These are phyloP conservation scores for Dipodomys stephensi DNA, from an alignment of 2,113 vertebrate genomes.

Conservation along the genomic window DNA sequence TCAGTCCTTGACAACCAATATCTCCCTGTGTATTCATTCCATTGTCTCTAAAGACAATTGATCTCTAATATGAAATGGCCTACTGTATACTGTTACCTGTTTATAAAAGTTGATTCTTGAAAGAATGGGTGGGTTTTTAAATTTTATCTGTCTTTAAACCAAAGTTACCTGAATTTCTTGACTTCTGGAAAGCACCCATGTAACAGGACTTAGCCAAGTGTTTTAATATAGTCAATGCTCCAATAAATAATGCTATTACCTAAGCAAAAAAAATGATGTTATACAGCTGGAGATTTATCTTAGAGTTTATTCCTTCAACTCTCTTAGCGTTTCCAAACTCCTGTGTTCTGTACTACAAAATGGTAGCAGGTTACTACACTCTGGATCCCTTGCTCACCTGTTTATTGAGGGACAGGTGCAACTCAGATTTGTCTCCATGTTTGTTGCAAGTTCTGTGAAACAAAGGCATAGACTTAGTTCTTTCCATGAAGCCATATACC, in stretches of 20 bases:
- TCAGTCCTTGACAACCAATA: not conserved
- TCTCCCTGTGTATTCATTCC: not conserved
- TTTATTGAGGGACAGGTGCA: conserved; percentile 69
- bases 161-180: conserved; percentile 39
- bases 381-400: conserved; percentile 50
- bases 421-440: conserved; percentile 29
- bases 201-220: not conserved
- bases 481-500: conserved; percentile 72
- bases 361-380: not conserved
- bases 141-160: conserved; percentile 39
- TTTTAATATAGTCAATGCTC: not conserved
- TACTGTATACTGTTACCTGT: not conserved
- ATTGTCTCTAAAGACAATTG: not conserved
- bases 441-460: conserved; percentile 37
- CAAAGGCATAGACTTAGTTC: conserved; percentile 1
- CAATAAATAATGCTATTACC: not conserved
- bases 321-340: not conserved
- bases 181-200: not conserved
- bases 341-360: not conserved
- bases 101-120: conserved; percentile 6
- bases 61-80: not conserved
- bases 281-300: not conserved
- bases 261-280: conserved; percentile 34
- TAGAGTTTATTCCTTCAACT: not conserved
- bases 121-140: not conserved